Evolutionary conservation across 2,888 invertebrate genomes (phyloP), one percentile per base, ranked within the genome.

Genomic region (Lepidocyrtinus sp.): DNA sequence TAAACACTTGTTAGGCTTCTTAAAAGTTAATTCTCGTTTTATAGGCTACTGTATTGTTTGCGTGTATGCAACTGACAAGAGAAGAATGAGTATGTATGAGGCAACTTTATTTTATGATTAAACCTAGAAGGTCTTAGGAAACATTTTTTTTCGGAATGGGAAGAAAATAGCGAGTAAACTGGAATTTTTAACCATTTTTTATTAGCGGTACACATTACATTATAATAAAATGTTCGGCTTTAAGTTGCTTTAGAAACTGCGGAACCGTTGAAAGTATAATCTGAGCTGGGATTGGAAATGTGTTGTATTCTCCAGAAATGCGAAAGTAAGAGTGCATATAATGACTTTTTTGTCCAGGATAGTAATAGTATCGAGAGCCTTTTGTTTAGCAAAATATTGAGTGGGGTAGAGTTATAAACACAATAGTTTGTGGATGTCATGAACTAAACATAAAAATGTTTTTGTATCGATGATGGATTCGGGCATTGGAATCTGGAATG

Each of bases 1-100:
- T 63, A 61, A 63, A 71, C 71, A 71, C 71, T 62, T 71, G 62
- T 71, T 71, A 63, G 71, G 71, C 15, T 71, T 71, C 71, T 68
- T 21, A 22, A n/a, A 36, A 36, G 36, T n/a, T 62, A 62, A 62
- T 62, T 62, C 62, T 5, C 7, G 17, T 62, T 62, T 21, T 7
- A 62, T 7, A 21, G 21, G 9, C 21, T 7, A 9, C 22, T 22
- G 62, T 22, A 12, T 62, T 22, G 21, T 5, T 12, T 17, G 55
- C 22, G 62, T 17, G 22, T 15, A 21, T 62, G 62, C 17, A 62
- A 62, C 17, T 62, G 62, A 62, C 62, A 62, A 62, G 62, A 22
- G 22, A 7, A 21, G 15, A 62, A 22, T 21, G 15, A 17, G 55
- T 12, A 55, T 19, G 55, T 36, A 36, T 36, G 36, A 12, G 36